These are phyloP conservation scores for Danio aesculapii DNA, from an alignment of 2,797 vertebrate species.

Conservation along the genomic window DNA sequence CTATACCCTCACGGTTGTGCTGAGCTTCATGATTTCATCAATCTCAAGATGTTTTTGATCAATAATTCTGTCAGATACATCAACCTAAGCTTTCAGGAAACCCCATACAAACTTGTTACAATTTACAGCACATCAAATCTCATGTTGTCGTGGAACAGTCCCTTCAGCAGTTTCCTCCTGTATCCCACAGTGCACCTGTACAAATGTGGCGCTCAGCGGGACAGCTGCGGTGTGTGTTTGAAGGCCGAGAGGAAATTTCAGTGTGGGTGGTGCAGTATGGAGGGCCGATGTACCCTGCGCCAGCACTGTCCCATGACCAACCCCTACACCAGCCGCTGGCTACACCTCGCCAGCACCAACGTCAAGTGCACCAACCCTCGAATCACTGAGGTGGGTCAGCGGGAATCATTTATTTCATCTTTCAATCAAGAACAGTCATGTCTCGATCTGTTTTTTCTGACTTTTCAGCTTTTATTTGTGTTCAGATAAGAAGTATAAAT, in stretches of 20 bases:
- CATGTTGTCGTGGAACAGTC: neutral
- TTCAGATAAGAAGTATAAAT: neutral
- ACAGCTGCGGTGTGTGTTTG: conserved; percentile 97
- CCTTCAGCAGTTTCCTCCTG: neutral
- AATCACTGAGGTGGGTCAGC: conserved; percentile 90
- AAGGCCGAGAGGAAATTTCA: conserved; percentile 95
- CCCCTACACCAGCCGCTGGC: conserved; percentile 88
- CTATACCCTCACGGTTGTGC: neutral
- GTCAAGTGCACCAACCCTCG: conserved; percentile 98
- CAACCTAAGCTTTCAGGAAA: neutral
- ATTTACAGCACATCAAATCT: neutral
- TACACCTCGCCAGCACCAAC: conserved; percentile 90
- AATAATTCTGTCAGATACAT: neutral
- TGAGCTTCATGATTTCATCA: conserved; percentile 9
- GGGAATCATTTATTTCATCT: too few relatives aligned
- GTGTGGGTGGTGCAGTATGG: conserved; percentile 94
- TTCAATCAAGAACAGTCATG: neutral
- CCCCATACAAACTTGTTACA: neutral
- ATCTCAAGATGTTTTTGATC: neutral
- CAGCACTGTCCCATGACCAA: conserved; percentile 86
- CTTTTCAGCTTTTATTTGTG: neutral
- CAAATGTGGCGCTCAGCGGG: conserved; percentile 94
- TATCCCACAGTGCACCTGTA: conserved; percentile 90
- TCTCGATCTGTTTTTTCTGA: neutral
- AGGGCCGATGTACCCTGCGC: conserved; percentile 87